Conservation (phyloP, 2,888 invertebrate genomes). For the Cheilosia vulpina region DNA sequence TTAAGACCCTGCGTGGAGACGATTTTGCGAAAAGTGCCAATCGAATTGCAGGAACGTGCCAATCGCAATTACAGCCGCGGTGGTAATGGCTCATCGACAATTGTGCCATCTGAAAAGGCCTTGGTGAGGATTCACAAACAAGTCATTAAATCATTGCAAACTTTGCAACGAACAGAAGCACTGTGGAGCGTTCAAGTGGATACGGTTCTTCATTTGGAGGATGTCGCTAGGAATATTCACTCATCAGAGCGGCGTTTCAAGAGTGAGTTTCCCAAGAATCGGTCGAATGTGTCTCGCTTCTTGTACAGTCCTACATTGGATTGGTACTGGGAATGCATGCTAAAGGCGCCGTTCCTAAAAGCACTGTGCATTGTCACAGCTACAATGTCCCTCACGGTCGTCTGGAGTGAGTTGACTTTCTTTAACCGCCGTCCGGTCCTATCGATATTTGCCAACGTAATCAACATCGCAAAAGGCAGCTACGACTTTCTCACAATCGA, state of each 20-base stretch:
- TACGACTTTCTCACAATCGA: slow-evolving; percentile 98
- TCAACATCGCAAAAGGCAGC: slow-evolving; percentile 90
- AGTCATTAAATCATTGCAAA: slow-evolving; percentile 95
- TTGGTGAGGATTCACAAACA: slow-evolving; percentile 95
- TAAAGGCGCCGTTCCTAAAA: slow-evolving; percentile 91
- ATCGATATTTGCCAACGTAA: slow-evolving; percentile 97
- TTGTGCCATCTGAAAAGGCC: slow-evolving; percentile 91
- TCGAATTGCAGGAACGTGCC: slow-evolving; percentile 90
- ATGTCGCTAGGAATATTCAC: slow-evolving; percentile 90
- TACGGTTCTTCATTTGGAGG: slow-evolving; percentile 92
- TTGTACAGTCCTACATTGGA: slow-evolving; percentile 90
- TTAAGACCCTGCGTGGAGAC: slow-evolving; percentile 93
- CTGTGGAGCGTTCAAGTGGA: slow-evolving; percentile 95
- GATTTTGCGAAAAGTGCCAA: slow-evolving; percentile 94
- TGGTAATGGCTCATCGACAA: slow-evolving; percentile 85
- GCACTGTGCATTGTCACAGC: slow-evolving; percentile 89
- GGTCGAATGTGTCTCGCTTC: slow-evolving; percentile 85
- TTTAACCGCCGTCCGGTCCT: slow-evolving; percentile 96
- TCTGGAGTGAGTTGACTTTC: slow-evolving; percentile 99
- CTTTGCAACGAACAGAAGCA: slow-evolving; percentile 96
- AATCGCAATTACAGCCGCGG: slow-evolving; percentile 85
- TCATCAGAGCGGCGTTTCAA: slow-evolving; percentile 86
- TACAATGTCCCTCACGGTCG: slow-evolving; percentile 93
- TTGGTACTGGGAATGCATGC: slow-evolving; percentile 98
- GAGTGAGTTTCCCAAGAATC: slow-evolving; percentile 88